Evolutionary conservation across 2,797 vertebrate species (phyloP).

Genomic region (Falco columbarius): DNA sequence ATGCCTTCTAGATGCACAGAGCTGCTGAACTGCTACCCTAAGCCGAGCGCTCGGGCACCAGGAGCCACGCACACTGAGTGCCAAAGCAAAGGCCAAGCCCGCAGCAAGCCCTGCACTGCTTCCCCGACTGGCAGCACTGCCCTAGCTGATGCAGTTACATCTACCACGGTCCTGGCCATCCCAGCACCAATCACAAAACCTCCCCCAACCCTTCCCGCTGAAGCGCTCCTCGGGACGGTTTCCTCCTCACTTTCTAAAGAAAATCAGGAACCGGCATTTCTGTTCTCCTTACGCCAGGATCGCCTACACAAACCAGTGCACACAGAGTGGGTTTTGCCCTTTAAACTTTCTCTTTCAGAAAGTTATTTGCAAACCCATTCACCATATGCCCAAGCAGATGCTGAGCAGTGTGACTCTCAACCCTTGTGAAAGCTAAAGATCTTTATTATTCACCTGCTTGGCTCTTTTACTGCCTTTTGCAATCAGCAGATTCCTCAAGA

Average conservation of each 20-base stretch:
- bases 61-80: rapidly evolving
- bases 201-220: neutral
- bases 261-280: neutral
- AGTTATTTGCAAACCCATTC: rapidly evolving
- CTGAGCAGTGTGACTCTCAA: rapidly evolving
- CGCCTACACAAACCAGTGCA: neutral
- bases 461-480: neutral
- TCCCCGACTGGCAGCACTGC: neutral
- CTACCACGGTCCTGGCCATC: rapidly evolving
- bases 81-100: neutral
- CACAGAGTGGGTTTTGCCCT: neutral
- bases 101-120: rapidly evolving
- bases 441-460: neutral
- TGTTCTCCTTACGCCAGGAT: no score
- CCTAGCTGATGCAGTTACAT: rapidly evolving
- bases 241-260: neutral
- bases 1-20: rapidly evolving
- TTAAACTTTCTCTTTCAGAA: neutral
- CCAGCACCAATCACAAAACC: rapidly evolving
- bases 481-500: neutral
- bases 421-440: neutral
- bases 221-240: rapidly evolving
- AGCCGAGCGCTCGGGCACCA: rapidly evolving
- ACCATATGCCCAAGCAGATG: neutral
- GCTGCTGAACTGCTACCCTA: rapidly evolving